Conservation (phyloP, 2,888 invertebrate genomes). For the Plusia festucae region DNA sequence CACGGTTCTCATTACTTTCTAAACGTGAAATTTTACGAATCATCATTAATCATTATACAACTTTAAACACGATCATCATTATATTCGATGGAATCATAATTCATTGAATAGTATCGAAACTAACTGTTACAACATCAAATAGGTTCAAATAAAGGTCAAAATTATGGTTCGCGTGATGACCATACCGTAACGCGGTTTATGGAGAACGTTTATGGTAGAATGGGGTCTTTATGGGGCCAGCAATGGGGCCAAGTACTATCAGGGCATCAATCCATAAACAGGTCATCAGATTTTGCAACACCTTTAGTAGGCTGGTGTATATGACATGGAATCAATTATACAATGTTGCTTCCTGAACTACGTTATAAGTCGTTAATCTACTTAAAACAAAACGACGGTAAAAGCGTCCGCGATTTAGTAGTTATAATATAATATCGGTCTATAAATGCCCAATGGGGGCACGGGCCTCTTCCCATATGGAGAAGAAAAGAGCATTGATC, state of each 20-base stretch:
- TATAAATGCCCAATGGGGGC: too few species aligned
- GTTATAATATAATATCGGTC: too few species aligned
- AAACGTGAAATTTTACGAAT: background rate
- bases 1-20: background rate
- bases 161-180: background rate
- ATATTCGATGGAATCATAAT: background rate
- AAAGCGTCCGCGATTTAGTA: too few species aligned
- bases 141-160: background rate
- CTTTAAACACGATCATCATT: conserved; percentile 3
- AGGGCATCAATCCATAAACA: background rate
- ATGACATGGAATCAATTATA: too few species aligned
- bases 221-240: conserved; percentile 2
- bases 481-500: too few species aligned
- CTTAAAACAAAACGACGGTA: too few species aligned
- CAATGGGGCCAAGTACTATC: conserved; percentile 2
- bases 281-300: background rate
- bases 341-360: too few species aligned
- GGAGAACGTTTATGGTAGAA: background rate
- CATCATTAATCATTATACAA: conserved; percentile 4
- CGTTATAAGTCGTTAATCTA: too few species aligned
- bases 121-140: background rate
- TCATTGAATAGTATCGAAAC: background rate
- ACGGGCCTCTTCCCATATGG: too few species aligned
- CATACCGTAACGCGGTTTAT: background rate
- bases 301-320: too few species aligned